phyloP scores from a whole-genome alignment of 1,140 invertebrate species.

The Rhopalosiphum padi region DNA sequence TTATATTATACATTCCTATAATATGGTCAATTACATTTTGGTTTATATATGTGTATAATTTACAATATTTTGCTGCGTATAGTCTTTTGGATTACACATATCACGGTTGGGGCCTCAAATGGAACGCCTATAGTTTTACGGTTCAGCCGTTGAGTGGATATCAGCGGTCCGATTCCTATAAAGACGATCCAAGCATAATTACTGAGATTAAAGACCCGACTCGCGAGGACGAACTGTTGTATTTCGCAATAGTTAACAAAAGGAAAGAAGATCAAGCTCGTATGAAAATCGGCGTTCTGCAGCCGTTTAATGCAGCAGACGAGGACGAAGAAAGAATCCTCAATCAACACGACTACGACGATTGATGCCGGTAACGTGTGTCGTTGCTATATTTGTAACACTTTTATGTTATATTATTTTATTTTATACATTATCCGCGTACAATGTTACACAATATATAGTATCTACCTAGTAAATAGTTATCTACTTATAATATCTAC shows the following conservation, averaged over 20 bases:
- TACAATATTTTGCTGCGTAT: not conserved
- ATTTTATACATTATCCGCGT: not conserved
- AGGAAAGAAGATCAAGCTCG: not conserved
- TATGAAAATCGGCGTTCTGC: not conserved
- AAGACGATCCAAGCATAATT: not conserved
- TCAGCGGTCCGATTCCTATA: not conserved
- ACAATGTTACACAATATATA: not conserved
- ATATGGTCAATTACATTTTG: not conserved
- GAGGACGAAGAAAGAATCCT: conserved; percentile 7
- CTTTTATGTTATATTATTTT: not conserved
- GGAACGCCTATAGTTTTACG: not conserved
- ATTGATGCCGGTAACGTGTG: not conserved
- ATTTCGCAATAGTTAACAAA: not conserved
- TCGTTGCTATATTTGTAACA: not conserved
- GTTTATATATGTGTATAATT: not conserved
- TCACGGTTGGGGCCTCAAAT: conserved; percentile 6
- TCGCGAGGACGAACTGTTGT: not conserved
- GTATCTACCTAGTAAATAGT: not conserved
- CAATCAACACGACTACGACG: not conserved
- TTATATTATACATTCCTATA: not conserved
- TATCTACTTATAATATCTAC: not conserved
- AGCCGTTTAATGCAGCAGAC: not conserved
- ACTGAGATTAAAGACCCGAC: not conserved
- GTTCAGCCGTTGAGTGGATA: not conserved
- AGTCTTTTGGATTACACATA: conserved; percentile 11